phyloP scores from a whole-genome alignment of 2,113 vertebrate species.

The Notarius quadriscutis region DNA sequence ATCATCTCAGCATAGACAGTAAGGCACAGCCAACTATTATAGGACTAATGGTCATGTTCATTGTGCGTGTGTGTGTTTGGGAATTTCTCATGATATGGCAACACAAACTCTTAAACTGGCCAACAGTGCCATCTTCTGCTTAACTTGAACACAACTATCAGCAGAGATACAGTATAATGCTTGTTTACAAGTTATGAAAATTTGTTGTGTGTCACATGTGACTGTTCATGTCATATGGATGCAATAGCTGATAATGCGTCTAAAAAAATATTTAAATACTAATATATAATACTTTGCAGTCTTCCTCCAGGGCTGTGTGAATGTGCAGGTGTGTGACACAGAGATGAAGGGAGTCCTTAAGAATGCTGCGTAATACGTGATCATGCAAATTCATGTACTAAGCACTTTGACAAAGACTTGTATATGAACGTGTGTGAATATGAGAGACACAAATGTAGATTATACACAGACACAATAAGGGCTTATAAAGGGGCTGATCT shows the following conservation, averaged over 20 bases:
- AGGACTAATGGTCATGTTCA: constrained; percentile 1
- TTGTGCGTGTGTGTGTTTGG: background rate
- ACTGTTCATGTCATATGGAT: background rate
- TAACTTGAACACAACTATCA: background rate
- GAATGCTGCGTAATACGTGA: constrained; percentile 25
- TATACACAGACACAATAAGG: constrained; percentile 15
- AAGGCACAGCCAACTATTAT: constrained; percentile 50
- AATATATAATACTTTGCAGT: background rate
- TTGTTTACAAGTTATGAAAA: background rate
- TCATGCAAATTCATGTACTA: constrained; percentile 33
- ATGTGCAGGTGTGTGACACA: constrained; percentile 20
- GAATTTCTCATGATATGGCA: background rate
- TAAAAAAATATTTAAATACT: background rate
- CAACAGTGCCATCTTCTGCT: background rate
- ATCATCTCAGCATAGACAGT: constrained; percentile 66
- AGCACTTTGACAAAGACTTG: constrained; percentile 28
- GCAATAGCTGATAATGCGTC: background rate
- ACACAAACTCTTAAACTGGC: background rate
- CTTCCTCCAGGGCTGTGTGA: background rate
- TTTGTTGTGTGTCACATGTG: background rate
- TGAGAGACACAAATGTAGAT: constrained; percentile 7
- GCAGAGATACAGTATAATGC: background rate
- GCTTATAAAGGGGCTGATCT: background rate
- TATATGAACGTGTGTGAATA: constrained; percentile 9
- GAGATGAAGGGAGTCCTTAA: constrained; percentile 27